phyloP scores from a whole-genome alignment of 2,888 invertebrate genomes.

The Epiblema foenella region DNA sequence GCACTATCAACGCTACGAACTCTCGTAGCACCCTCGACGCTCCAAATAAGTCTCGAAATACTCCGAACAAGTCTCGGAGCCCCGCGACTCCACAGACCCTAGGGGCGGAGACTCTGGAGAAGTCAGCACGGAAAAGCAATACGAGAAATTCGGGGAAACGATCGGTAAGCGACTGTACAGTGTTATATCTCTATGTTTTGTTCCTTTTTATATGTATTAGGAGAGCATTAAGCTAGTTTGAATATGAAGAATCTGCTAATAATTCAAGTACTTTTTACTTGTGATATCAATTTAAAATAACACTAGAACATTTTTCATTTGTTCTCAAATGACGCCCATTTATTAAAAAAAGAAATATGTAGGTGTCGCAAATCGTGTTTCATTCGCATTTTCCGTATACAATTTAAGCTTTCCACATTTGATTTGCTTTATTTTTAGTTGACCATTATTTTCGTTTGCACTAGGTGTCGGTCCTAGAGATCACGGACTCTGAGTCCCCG shows the following conservation, averaged over 20 bases:
- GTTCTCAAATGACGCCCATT: too few species aligned
- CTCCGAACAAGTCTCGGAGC: not conserved
- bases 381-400: not conserved
- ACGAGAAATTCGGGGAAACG: constrained; percentile 27
- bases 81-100: not conserved
- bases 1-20: not conserved
- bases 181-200: too few species aligned
- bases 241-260: too few species aligned
- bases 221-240: too few species aligned
- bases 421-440: constrained; percentile 21
- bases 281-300: too few species aligned
- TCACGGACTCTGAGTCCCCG: constrained; percentile 55
- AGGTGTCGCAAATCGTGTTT: not conserved
- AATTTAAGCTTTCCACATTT: not conserved
- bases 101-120: not conserved
- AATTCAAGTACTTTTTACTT: too few species aligned
- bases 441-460: constrained; percentile 2
- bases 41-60: not conserved
- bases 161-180: constrained; percentile 19
- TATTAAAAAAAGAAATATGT: not conserved
- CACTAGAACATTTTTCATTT: too few species aligned
- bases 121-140: not conserved
- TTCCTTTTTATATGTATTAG: too few species aligned
- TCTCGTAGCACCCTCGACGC: not conserved
- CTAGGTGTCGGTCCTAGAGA: constrained; percentile 60